A percentile compares a stretch with the other conserved stretches of the same genome.
Conservation (phyloP, 2,113 vertebrate genomes). For the Myrmecophaga tridactyla region DNA sequence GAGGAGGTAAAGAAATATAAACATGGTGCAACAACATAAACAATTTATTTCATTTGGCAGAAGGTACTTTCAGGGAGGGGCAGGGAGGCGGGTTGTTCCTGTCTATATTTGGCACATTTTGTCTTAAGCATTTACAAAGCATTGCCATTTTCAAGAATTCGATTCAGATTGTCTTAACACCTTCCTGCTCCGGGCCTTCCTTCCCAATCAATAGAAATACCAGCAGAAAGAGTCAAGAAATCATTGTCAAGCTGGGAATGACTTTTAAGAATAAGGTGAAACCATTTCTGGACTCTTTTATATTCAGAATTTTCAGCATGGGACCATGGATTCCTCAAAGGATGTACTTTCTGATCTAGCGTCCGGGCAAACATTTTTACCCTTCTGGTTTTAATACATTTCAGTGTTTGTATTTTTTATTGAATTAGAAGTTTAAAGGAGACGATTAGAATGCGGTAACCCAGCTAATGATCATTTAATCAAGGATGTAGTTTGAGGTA, state of each 20-base stretch:
- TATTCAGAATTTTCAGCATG: not conserved
- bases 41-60: constrained; percentile 31
- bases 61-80: not conserved
- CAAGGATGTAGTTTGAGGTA: not conserved
- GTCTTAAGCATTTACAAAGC: not conserved
- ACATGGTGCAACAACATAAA: not conserved
- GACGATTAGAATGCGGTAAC: not conserved
- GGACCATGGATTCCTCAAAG: not conserved
- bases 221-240: not conserved
- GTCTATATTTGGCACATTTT: not conserved
- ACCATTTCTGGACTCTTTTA: not conserved
- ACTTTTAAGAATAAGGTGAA: not conserved
- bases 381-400: not conserved
- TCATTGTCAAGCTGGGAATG: not conserved
- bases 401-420: not conserved
- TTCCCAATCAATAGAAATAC: not conserved
- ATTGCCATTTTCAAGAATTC: not conserved
- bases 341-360: not conserved
- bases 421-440: not conserved
- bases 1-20: constrained; percentile 35
- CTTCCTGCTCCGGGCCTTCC: not conserved
- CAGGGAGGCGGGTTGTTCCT: not conserved
- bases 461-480: not conserved
- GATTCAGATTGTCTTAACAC: not conserved
- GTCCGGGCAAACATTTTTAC: not conserved